phyloP scores from a whole-genome alignment of 2,797 vertebrate species.

The Thaleichthys pacificus region DNA sequence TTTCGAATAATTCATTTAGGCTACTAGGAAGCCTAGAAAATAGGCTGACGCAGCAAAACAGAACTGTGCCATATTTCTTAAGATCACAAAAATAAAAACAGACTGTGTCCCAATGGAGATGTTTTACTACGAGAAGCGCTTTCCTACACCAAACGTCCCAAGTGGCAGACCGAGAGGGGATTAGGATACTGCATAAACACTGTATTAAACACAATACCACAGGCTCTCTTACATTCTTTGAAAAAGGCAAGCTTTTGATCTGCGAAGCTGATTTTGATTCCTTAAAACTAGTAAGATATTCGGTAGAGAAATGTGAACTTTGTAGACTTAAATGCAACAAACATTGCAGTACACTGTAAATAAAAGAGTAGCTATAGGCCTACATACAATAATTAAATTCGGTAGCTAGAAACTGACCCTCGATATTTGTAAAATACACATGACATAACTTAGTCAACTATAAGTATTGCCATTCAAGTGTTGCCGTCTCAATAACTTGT shows the following conservation, averaged over 20 bases:
- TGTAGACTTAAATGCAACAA: slow-evolving; percentile 9
- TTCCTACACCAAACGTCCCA: slow-evolving; percentile 21
- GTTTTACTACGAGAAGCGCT: slow-evolving; percentile 20
- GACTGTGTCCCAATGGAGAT: slow-evolving; percentile 31
- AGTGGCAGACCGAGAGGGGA: slow-evolving; percentile 22
- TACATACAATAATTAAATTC: background rate
- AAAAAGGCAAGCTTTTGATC: slow-evolving; percentile 3
- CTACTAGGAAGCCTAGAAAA: slow-evolving; percentile 37
- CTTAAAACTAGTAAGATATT: background rate
- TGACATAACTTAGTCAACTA: no score
- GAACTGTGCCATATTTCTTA: slow-evolving; percentile 35
- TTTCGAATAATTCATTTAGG: no score
- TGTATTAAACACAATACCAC: background rate
- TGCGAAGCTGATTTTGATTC: background rate
- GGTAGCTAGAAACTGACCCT: no score
- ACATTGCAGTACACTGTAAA: background rate
- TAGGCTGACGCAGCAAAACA: slow-evolving; percentile 27
- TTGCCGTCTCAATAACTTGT: background rate
- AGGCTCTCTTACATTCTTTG: slow-evolving; percentile 4
- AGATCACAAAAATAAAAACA: slow-evolving; percentile 33
- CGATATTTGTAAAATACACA: no score
- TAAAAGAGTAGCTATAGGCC: slow-evolving; percentile 14
- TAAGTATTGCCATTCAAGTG: background rate
- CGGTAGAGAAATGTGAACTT: background rate
- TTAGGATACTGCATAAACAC: slow-evolving; percentile 18